Conservation (phyloP, 30 jellyfish, hydroid and myxozoan genomes). For the Chrysaora quinquecirrha region DNA sequence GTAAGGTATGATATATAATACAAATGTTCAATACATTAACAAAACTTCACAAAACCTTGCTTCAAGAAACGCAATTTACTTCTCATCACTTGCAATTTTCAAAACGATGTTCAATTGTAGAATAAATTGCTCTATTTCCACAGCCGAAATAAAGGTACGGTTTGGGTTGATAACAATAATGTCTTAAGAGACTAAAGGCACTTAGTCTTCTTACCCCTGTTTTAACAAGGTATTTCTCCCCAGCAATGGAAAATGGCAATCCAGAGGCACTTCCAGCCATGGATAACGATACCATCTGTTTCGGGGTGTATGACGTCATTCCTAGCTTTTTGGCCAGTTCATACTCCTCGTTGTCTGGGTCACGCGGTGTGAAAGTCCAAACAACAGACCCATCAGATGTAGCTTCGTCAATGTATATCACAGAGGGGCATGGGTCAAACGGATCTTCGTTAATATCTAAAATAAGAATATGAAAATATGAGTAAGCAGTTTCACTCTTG, state of each 20-base stretch:
- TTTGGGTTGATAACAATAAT: no score
- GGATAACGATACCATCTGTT: slow-evolving; percentile 26
- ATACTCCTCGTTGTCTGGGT: slow-evolving; percentile 75
- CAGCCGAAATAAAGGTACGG: no score
- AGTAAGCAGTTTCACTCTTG: background rate
- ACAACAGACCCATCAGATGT: slow-evolving; percentile 50
- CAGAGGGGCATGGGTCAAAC: slow-evolving; percentile 46
- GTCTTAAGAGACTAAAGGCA: no score
- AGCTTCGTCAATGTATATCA: slow-evolving; percentile 53
- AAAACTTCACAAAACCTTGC: no score
- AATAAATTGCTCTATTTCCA: no score
- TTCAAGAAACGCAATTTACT: no score
- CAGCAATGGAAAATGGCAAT: slow-evolving; percentile 52
- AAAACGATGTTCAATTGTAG: no score
- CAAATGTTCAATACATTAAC: no score
- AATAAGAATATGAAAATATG: background rate
- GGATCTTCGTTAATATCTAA: slow-evolving; percentile 69
- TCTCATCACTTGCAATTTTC: no score
- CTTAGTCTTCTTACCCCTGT: slow-evolving; percentile 54
- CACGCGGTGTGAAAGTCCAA: slow-evolving; percentile 44
- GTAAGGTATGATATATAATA: no score
- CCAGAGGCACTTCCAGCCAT: slow-evolving; percentile 1
- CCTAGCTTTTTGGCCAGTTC: slow-evolving; percentile 32
- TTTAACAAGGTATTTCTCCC: slow-evolving; percentile 34
- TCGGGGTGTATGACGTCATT: slow-evolving; percentile 15